phyloP scores from a whole-genome alignment of 2,113 vertebrate genomes.

The Cephalopterus ornatus region DNA sequence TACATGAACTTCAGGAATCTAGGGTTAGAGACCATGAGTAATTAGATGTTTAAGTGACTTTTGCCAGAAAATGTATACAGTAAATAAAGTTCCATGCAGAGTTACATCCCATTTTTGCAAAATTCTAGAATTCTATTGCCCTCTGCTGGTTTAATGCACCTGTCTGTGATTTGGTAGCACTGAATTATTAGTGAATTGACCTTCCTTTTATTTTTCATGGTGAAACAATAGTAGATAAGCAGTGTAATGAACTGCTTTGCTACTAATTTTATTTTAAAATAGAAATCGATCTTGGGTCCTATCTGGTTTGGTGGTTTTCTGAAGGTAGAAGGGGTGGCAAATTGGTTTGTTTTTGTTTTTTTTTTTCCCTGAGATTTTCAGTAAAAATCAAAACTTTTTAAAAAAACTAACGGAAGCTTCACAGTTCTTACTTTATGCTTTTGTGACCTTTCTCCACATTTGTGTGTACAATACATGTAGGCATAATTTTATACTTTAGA shows the following conservation, averaged over 20 bases:
- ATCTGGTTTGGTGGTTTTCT: not conserved
- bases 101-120: constrained; percentile 30
- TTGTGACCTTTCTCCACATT: not conserved
- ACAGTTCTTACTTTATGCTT: not conserved
- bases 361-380: not conserved
- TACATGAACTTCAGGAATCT: not conserved
- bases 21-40: not conserved
- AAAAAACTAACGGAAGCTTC: not conserved
- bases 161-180: not conserved
- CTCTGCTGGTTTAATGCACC: constrained; percentile 58
- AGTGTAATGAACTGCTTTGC: not conserved
- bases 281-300: not conserved
- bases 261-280: not conserved
- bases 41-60: not conserved
- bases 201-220: not conserved
- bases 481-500: not conserved
- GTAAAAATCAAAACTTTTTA: not conserved
- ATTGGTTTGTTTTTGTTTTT: not conserved
- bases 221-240: not conserved
- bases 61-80: constrained; percentile 8
- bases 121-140: constrained; percentile 69
- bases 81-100: constrained; percentile 7
- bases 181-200: not conserved
- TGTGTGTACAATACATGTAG: not conserved
- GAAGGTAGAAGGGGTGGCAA: not conserved